Evolutionary conservation across 2,888 invertebrate species (phyloP).

Genomic region (Hofmannophila pseudospretella): DNA sequence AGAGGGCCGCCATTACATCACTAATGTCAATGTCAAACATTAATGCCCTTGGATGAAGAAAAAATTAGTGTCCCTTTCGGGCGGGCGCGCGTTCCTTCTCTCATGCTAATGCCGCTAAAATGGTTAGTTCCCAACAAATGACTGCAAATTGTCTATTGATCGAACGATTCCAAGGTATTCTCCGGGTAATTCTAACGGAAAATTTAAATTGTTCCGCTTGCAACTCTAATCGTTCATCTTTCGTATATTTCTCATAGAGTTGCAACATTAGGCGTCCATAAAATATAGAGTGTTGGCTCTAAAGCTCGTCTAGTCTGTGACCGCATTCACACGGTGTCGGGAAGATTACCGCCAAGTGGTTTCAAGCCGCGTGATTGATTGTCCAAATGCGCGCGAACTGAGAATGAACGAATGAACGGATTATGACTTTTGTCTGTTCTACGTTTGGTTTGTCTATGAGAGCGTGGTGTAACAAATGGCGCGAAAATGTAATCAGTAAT

Average conservation of each 20-base stretch:
- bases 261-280: slow-evolving; percentile 51
- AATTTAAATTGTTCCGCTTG: slow-evolving; percentile 14
- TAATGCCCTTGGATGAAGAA: too few species aligned
- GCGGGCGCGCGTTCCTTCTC: too few species aligned
- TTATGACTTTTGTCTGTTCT: slow-evolving; percentile 48
- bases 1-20: too few species aligned
- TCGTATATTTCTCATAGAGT: slow-evolving; percentile 46
- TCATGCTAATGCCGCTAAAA: not conserved
- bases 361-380: slow-evolving; percentile 64
- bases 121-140: slow-evolving; percentile 19
- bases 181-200: slow-evolving; percentile 1
- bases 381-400: slow-evolving; percentile 45
- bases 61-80: too few species aligned
- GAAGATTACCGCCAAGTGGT: slow-evolving; percentile 57
- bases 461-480: not conserved
- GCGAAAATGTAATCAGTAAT: not conserved
- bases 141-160: slow-evolving; percentile 16
- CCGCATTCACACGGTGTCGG: slow-evolving; percentile 68
- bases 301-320: slow-evolving; percentile 33
- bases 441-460: slow-evolving; percentile 25
- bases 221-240: slow-evolving; percentile 24
- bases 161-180: slow-evolving; percentile 2
- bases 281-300: slow-evolving; percentile 40
- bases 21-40: too few species aligned
- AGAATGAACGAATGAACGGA: slow-evolving; percentile 44